These are phyloP conservation scores for Leucophenga maculata DNA, from an alignment of 2,888 invertebrate species.

Conservation along the genomic window DNA sequence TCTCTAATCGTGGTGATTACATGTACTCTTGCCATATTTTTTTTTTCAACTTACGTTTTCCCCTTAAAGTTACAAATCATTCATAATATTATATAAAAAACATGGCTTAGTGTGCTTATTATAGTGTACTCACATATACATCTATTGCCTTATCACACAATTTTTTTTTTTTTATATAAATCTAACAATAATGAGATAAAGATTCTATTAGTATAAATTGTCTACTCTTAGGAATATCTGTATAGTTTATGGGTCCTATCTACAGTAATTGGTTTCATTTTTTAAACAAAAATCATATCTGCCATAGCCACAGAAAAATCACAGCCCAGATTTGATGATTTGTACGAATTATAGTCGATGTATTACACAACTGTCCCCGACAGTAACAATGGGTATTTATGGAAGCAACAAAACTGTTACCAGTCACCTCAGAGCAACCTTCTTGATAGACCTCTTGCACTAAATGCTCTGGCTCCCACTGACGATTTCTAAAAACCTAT, in stretches of 20 bases:
- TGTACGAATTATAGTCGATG: constrained; percentile 60
- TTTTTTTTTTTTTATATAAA: too few relatives aligned
- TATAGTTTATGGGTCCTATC: neutral
- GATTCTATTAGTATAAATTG: neutral
- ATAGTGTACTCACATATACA: neutral
- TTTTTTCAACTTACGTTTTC: too few relatives aligned
- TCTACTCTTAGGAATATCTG: neutral
- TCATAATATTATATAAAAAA: too few relatives aligned
- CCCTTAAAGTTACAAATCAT: too few relatives aligned
- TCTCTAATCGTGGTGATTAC: too few relatives aligned
- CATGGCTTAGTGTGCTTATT: too few relatives aligned
- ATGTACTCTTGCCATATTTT: too few relatives aligned
- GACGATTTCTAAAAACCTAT: constrained; percentile 75
- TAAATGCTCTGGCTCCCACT: constrained; percentile 79
- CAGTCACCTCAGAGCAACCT: constrained; percentile 79
- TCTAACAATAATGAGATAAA: too few relatives aligned
- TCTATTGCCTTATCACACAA: neutral
- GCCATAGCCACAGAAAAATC: constrained; percentile 77
- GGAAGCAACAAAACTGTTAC: constrained; percentile 74
- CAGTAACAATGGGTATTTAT: constrained; percentile 81
- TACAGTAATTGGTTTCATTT: neutral
- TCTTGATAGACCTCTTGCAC: constrained; percentile 82
- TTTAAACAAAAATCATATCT: constrained; percentile 51
- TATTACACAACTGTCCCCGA: constrained; percentile 82
- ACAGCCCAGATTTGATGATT: constrained; percentile 75